A percentile compares a stretch with the other conserved stretches of the same genome.
These are phyloP conservation scores for Sebastes elongatus DNA, from an alignment of 2,797 vertebrate species.

Conservation along the genomic window DNA sequence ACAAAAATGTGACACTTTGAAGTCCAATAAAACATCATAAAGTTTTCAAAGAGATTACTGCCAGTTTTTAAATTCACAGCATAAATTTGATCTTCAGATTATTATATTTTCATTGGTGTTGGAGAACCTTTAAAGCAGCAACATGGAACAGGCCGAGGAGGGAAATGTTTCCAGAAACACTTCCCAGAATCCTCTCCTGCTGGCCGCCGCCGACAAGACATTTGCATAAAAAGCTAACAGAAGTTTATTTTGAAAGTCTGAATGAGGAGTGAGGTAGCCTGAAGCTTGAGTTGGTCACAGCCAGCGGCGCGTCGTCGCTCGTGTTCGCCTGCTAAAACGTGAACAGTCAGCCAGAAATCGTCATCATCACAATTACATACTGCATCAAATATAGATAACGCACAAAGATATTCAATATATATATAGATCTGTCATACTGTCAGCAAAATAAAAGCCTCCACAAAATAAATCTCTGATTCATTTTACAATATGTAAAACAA, in stretches of 20 bases:
- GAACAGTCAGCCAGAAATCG: slow-evolving; percentile 54
- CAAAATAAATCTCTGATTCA: slow-evolving; percentile 84
- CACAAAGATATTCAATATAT: slow-evolving; percentile 72
- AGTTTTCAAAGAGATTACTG: no score
- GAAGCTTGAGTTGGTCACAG: neutral
- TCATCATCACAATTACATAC: slow-evolving; percentile 62
- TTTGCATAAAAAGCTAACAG: slow-evolving; percentile 27
- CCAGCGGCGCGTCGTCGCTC: neutral
- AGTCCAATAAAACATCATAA: neutral
- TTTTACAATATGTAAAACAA: slow-evolving; percentile 82
- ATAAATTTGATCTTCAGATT: neutral
- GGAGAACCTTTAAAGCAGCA: slow-evolving; percentile 15
- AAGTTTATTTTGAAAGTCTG: slow-evolving; percentile 22
- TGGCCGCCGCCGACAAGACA: neutral
- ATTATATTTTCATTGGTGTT: neutral
- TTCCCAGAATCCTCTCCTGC: slow-evolving; percentile 2
- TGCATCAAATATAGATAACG: slow-evolving; percentile 78
- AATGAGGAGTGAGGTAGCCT: slow-evolving; percentile 57
- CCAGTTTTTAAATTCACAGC: neutral
- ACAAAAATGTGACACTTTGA: neutral
- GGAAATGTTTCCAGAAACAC: neutral
- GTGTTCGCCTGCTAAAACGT: slow-evolving; percentile 25
- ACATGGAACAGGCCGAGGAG: neutral
- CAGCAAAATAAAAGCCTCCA: slow-evolving; percentile 83
- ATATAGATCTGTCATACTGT: slow-evolving; percentile 53